These are phyloP conservation scores for Anguilla obscura DNA, from an alignment of 2,797 vertebrate genomes.

Conservation along the genomic window DNA sequence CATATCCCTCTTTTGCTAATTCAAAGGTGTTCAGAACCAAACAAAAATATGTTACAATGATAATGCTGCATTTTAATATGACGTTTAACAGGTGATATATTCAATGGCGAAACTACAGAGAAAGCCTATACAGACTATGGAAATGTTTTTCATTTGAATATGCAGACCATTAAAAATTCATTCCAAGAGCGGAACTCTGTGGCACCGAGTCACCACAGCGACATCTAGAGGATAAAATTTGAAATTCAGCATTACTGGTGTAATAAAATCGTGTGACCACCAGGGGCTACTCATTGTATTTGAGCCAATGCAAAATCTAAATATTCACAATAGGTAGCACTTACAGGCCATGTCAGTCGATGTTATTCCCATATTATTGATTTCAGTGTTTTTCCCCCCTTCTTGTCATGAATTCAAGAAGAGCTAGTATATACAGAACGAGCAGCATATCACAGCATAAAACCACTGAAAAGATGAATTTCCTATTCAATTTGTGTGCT, in stretches of 20 bases:
- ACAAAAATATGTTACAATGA: neutral
- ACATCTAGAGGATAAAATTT: constrained; percentile 17
- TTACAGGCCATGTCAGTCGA: neutral
- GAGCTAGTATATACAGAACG: neutral
- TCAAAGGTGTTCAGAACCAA: neutral
- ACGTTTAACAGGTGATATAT: neutral
- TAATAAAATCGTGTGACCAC: neutral
- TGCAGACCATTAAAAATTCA: neutral
- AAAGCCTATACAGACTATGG: neutral
- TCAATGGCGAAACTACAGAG: neutral
- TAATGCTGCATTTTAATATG: neutral
- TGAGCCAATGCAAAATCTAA: neutral
- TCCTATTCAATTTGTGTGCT: neutral
- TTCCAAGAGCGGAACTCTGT: neutral
- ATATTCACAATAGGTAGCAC: neutral
- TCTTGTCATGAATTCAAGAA: neutral
- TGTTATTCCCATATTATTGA: neutral
- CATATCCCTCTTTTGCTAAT: neutral
- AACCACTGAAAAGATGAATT: neutral
- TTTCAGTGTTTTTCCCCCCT: neutral
- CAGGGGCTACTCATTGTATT: neutral
- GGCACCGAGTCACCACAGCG: neutral
- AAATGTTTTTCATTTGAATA: neutral
- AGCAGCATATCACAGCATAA: neutral
- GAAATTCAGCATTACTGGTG: neutral